These are phyloP conservation scores for Cryptomyrus ogoouensis DNA, from an alignment of 2,113 vertebrate genomes.

Conservation along the genomic window DNA sequence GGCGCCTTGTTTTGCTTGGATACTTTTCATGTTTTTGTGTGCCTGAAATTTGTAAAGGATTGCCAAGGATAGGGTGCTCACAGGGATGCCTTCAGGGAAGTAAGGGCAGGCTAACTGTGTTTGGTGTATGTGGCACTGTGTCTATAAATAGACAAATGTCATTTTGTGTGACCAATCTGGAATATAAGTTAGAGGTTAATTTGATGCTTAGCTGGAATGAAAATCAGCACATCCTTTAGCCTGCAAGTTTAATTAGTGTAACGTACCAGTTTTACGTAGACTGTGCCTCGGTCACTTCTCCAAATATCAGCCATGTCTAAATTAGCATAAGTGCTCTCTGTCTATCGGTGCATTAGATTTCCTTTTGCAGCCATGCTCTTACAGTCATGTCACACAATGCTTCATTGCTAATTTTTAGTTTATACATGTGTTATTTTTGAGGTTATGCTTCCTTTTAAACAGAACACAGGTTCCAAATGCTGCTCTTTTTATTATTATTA, in stretches of 20 bases:
- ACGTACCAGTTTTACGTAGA: neutral
- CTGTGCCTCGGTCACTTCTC: neutral
- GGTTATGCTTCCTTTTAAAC: neutral
- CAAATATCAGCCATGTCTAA: neutral
- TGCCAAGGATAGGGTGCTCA: neutral
- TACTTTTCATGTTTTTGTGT: neutral
- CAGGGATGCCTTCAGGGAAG: neutral
- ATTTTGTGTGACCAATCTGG: neutral
- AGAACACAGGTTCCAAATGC: neutral
- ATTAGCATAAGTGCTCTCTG: neutral
- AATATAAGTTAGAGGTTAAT: neutral
- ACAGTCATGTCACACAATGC: neutral
- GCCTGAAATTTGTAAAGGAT: neutral
- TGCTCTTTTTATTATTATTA: neutral
- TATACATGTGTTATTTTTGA: neutral
- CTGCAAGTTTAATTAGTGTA: neutral
- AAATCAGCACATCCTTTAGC: neutral
- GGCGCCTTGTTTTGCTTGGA: neutral
- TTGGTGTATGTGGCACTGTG: neutral
- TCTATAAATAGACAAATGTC: neutral
- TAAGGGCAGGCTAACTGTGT: neutral
- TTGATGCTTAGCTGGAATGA: neutral
- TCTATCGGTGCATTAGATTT: neutral
- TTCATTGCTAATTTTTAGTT: neutral
- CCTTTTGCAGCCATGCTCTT: neutral